phyloP scores from a whole-genome alignment of 2,113 vertebrate species.

The Podocnemis expansa region DNA sequence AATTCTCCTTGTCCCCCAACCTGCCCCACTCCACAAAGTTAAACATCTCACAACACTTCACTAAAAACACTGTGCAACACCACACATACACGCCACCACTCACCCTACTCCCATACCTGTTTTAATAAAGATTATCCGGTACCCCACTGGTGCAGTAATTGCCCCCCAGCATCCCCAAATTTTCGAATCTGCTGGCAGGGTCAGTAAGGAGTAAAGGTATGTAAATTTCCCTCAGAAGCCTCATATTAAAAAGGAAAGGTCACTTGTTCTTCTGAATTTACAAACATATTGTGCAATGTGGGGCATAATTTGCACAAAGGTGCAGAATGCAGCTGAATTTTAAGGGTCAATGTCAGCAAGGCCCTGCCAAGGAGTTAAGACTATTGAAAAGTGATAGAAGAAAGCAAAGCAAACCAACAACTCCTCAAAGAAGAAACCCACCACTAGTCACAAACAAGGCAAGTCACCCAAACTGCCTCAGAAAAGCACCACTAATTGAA shows the following conservation, averaged over 20 bases:
- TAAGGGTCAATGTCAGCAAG: background rate
- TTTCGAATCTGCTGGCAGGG: too few relatives aligned
- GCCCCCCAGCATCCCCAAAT: too few relatives aligned
- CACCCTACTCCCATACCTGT: too few relatives aligned
- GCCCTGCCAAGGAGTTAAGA: background rate
- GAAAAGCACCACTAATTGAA: background rate
- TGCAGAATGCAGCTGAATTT: background rate
- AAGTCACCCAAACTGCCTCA: background rate
- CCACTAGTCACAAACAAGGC: background rate
- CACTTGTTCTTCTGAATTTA: background rate
- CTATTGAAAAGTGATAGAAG: too few relatives aligned
- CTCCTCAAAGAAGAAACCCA: background rate
- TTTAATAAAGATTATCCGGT: too few relatives aligned
- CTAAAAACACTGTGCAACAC: too few relatives aligned
- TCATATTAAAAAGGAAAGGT: background rate
- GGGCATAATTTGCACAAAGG: background rate
- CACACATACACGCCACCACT: too few relatives aligned
- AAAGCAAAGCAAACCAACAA: background rate
- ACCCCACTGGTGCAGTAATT: too few relatives aligned
- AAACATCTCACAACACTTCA: too few relatives aligned
- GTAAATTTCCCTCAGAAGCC: background rate
- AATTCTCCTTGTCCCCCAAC: too few relatives aligned
- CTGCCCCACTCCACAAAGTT: too few relatives aligned
- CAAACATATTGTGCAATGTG: background rate
- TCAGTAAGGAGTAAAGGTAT: background rate